Percentiles rank a stretch among this genome's conserved stretches.
phyloP scores from a whole-genome alignment of 2,113 vertebrate genomes.

The Synchiropus splendidus region DNA sequence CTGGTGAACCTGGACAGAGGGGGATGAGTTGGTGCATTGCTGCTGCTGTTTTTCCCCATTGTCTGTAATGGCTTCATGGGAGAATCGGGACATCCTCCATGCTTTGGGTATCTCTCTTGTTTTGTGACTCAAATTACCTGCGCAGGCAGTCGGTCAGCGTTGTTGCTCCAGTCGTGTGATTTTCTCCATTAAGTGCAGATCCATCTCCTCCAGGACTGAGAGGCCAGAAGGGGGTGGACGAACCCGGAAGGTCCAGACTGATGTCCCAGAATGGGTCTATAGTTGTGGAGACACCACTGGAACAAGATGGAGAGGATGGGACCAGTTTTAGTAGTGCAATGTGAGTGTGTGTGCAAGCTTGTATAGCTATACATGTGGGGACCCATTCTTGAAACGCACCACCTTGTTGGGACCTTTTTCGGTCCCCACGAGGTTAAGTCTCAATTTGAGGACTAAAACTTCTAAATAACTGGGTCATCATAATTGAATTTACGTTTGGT shows the following conservation, averaged over 20 bases:
- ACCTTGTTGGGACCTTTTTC: too few relatives aligned
- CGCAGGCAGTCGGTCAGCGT: conserved; percentile 94
- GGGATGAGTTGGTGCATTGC: conserved; percentile 51
- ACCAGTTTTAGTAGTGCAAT: too few relatives aligned
- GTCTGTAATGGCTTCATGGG: too few relatives aligned
- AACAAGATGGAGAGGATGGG: conserved; percentile 1
- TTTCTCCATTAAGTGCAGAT: conserved; percentile 87
- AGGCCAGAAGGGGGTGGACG: conserved; percentile 95
- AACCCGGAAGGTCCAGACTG: conserved; percentile 93
- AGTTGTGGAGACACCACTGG: conserved; percentile 91
- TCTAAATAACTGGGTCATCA: too few relatives aligned
- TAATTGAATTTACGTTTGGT: too few relatives aligned
- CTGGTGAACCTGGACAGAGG: conserved; percentile 78
- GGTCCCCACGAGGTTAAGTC: too few relatives aligned
- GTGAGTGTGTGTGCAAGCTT: too few relatives aligned
- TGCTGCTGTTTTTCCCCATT: not conserved
- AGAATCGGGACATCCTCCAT: not conserved
- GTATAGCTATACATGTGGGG: too few relatives aligned
- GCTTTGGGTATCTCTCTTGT: not conserved
- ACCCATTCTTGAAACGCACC: too few relatives aligned
- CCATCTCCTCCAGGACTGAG: conserved; percentile 89
- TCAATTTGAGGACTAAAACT: too few relatives aligned
- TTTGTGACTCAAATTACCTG: conserved; percentile 61
- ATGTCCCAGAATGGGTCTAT: conserved; percentile 99
- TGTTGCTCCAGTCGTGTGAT: conserved; percentile 82